phyloP scores from a whole-genome alignment of 2,113 vertebrate species.

The Marcusenius ussheri region DNA sequence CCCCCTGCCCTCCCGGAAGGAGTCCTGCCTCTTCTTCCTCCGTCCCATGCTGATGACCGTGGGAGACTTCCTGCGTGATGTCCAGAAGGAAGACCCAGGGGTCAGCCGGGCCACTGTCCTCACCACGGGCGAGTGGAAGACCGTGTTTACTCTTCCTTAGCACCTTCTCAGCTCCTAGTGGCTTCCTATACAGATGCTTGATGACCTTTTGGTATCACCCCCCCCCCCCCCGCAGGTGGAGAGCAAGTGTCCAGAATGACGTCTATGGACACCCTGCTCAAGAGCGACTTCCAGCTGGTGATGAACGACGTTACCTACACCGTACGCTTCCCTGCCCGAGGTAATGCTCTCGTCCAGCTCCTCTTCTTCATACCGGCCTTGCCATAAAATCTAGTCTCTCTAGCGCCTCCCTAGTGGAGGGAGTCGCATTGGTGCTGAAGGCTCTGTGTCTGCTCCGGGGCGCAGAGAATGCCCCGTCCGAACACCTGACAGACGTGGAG shows the following conservation, averaged over 20 bases:
- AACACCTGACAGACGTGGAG: conserved; percentile 55
- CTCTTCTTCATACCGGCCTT: background rate
- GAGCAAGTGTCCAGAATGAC: conserved; percentile 63
- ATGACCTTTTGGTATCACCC: background rate
- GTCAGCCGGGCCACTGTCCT: conserved; percentile 54
- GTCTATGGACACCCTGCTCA: conserved; percentile 68
- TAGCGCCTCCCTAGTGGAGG: background rate
- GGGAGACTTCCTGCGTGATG: conserved; percentile 68
- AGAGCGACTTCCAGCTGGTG: conserved; percentile 74
- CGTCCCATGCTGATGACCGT: conserved; percentile 72
- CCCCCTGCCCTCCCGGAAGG: conserved; percentile 74
- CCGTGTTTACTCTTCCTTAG: background rate
- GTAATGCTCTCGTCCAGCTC: conserved; percentile 48
- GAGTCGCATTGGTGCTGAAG: background rate
- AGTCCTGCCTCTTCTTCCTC: conserved; percentile 78
- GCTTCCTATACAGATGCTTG: background rate
- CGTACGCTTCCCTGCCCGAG: conserved; percentile 59
- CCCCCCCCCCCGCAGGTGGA: conserved; percentile 61
- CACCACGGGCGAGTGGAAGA: conserved; percentile 55
- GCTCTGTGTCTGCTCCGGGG: conserved; percentile 25
- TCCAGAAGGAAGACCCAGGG: conserved; percentile 77
- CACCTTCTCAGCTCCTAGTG: background rate
- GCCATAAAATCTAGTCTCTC: background rate
- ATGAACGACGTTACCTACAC: conserved; percentile 66
- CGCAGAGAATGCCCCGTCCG: conserved; percentile 51